phyloP scores from a whole-genome alignment of 2,797 vertebrate species.

The Decapterus maruadsi region DNA sequence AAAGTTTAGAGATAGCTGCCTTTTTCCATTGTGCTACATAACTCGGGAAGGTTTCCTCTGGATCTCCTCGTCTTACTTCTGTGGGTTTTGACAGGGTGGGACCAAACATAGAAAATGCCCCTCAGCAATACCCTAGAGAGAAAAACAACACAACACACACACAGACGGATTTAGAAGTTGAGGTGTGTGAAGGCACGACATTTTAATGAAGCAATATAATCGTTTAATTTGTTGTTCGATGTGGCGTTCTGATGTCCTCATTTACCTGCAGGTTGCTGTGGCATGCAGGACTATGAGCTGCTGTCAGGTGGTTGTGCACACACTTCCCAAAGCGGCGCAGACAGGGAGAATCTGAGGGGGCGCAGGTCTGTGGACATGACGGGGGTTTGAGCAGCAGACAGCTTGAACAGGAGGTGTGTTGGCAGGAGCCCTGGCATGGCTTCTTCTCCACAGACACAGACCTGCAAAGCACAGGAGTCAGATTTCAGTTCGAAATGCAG shows the following conservation, averaged over 20 bases:
- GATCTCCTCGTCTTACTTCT: conserved; percentile 36
- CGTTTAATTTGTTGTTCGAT: neutral
- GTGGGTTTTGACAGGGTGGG: conserved; percentile 68
- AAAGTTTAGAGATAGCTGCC: conserved; percentile 78
- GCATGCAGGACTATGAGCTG: conserved; percentile 52
- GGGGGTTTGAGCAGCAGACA: conserved; percentile 78
- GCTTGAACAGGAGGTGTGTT: conserved; percentile 84
- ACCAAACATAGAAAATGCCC: conserved; percentile 82
- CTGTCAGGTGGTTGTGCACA: conserved; percentile 73
- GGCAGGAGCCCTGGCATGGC: conserved; percentile 79
- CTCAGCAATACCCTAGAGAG: conserved; percentile 64
- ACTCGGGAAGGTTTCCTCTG: conserved; percentile 10
- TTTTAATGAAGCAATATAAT: neutral
- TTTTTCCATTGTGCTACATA: conserved; percentile 68
- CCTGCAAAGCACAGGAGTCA: conserved; percentile 51
- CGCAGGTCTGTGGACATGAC: conserved; percentile 75
- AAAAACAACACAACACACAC: conserved; percentile 4
- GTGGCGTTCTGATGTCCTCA: neutral
- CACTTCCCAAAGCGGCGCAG: conserved; percentile 80
- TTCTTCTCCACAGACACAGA: conserved; percentile 70
- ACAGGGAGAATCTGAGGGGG: conserved; percentile 71
- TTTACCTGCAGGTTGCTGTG: conserved; percentile 79
- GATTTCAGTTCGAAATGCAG: neutral
- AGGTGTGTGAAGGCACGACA: neutral
- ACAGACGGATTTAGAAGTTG: neutral